Evolutionary conservation across 2,888 invertebrate species (phyloP).

Genomic region (Apamea monoglypha): DNA sequence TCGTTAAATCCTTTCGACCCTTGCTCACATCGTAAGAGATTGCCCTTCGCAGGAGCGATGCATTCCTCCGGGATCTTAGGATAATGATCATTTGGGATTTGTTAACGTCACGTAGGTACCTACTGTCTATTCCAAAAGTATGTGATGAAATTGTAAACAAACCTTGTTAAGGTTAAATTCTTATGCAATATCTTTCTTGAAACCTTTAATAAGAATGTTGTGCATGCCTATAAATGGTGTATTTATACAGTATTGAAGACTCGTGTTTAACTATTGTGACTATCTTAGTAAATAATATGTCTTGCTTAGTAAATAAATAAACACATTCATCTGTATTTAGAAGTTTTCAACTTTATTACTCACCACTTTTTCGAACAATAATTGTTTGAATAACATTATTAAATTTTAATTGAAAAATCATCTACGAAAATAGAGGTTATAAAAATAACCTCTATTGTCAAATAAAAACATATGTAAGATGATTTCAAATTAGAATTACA

Average conservation of each 20-base stretch:
- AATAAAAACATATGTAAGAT: too few species aligned
- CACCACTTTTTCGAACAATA: neutral
- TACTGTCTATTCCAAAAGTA: neutral
- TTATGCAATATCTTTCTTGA: neutral
- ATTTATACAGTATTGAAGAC: too few species aligned
- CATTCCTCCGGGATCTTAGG: constrained; percentile 17
- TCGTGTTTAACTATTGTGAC: too few species aligned
- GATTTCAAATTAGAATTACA: too few species aligned
- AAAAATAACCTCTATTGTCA: too few species aligned
- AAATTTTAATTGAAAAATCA: too few species aligned
- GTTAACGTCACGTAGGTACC: constrained; percentile 4
- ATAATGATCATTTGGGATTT: constrained; percentile 30
- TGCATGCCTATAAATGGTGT: too few species aligned
- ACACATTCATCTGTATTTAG: neutral
- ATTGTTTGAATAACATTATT: neutral
- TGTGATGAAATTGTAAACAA: neutral
- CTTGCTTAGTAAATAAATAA: too few species aligned
- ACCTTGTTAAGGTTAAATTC: neutral
- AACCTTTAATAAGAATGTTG: too few species aligned
- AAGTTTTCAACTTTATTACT: neutral
- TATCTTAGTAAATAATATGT: too few species aligned
- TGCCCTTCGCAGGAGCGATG: constrained; percentile 16
- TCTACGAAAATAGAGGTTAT: too few species aligned
- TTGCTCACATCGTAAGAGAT: constrained; percentile 33
- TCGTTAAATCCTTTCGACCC: constrained; percentile 28